Percentiles rank a stretch among this genome's conserved stretches.
These are phyloP conservation scores for Watsonalla binaria DNA, from an alignment of 2,888 invertebrate species.

Conservation along the genomic window DNA sequence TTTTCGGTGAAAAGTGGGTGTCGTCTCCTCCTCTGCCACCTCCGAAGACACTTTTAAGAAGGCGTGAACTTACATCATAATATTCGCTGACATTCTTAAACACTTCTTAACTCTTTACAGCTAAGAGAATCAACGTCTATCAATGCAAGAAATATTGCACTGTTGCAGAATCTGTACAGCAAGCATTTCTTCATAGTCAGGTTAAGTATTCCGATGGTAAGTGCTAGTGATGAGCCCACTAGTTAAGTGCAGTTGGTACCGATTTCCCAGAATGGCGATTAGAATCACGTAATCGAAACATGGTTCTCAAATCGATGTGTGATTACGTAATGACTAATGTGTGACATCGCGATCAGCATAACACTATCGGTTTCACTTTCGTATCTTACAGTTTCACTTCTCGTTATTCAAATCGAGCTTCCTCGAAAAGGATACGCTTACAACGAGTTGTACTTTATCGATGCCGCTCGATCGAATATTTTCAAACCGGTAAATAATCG, in stretches of 20 bases:
- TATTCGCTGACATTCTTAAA: too few relatives aligned
- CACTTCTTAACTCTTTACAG: too few relatives aligned
- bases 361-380: slow-evolving; percentile 66
- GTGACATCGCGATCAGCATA: slow-evolving; percentile 49
- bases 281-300: slow-evolving; percentile 42
- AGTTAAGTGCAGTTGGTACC: slow-evolving; percentile 13
- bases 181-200: slow-evolving; percentile 28
- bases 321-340: slow-evolving; percentile 43
- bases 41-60: too few relatives aligned
- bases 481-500: slow-evolving; percentile 49
- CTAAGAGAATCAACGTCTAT: background rate
- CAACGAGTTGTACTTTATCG: background rate
- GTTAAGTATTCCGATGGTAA: slow-evolving; percentile 24
- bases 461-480: slow-evolving; percentile 28
- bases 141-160: slow-evolving; percentile 11
- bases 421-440: slow-evolving; percentile 12
- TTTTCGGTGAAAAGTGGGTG: too few relatives aligned
- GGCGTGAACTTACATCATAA: background rate
- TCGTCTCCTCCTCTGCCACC: too few relatives aligned
- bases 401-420: slow-evolving; percentile 17
- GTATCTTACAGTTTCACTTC: slow-evolving; percentile 56
- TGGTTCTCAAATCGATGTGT: slow-evolving; percentile 40
- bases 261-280: slow-evolving; percentile 39
- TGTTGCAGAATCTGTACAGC: slow-evolving; percentile 13
- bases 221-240: slow-evolving; percentile 31